phyloP scores from a whole-genome alignment of 2,797 vertebrate species.

The Stomatorhinus walkeri region DNA sequence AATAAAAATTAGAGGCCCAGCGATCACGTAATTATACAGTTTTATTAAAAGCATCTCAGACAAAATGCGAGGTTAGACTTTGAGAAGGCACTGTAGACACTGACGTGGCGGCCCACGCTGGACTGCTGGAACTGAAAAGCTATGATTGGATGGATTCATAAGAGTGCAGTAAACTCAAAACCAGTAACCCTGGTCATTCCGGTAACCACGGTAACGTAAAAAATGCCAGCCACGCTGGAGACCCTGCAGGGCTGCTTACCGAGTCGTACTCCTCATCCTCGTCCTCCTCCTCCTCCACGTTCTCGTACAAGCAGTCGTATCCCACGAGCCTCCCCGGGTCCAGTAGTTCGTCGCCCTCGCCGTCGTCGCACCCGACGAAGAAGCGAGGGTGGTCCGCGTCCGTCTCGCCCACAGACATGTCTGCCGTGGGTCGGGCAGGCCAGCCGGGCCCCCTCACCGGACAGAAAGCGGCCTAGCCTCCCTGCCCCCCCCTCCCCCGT shows the following conservation, averaged over 20 bases:
- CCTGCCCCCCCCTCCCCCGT: not conserved
- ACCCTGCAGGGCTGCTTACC: constrained; percentile 44
- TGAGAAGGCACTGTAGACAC: not conserved
- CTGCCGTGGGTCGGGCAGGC: constrained; percentile 10
- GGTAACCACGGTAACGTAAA: not conserved
- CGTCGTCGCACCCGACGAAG: constrained; percentile 75
- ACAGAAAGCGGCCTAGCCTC: not conserved
- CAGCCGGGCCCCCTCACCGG: not conserved
- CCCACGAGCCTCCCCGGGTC: constrained; percentile 58
- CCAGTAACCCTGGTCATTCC: not conserved
- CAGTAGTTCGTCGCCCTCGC: constrained; percentile 63
- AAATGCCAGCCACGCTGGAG: not conserved
- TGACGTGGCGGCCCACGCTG: not conserved
- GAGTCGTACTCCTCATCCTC: constrained; percentile 74
- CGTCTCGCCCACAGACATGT: constrained; percentile 55
- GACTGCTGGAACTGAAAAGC: not conserved
- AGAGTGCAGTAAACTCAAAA: not conserved
- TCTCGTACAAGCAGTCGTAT: constrained; percentile 67
- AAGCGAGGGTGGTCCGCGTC: constrained; percentile 64
- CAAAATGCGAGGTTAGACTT: not conserved
- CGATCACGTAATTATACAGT: not conserved
- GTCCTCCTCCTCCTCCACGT: constrained; percentile 68
- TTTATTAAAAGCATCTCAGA: not conserved
- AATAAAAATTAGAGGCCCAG: not conserved
- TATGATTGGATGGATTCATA: not conserved